Percentiles rank a stretch among this genome's conserved stretches.
Evolutionary conservation across 2,888 invertebrate genomes (phyloP).

Genomic region (Eupithecia subfuscata): DNA sequence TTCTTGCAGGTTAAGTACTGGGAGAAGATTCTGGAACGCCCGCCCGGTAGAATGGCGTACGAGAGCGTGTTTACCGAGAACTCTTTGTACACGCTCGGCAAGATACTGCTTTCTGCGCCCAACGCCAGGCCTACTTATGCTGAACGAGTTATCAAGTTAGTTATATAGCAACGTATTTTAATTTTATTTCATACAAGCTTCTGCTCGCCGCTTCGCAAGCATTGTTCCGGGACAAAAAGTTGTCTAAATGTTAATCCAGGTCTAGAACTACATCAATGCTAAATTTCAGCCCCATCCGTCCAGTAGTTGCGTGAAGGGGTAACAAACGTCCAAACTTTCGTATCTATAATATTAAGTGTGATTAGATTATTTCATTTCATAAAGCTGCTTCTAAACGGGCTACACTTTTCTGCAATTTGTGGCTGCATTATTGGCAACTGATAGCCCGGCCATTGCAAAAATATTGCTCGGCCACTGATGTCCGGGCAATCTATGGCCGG

Average conservation of each 20-base stretch:
- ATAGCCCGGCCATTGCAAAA: too few relatives aligned
- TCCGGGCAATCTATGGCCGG: too few relatives aligned
- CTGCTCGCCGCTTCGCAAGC: not conserved
- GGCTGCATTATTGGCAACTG: too few relatives aligned
- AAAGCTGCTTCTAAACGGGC: too few relatives aligned
- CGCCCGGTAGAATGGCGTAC: constrained; percentile 91
- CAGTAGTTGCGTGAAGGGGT: not conserved
- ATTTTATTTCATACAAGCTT: not conserved
- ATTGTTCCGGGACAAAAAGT: not conserved
- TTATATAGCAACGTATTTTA: constrained; percentile 20
- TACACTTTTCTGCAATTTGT: too few relatives aligned
- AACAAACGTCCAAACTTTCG: not conserved
- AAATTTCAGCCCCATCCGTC: not conserved
- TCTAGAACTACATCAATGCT: not conserved
- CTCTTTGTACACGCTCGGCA: constrained; percentile 88
- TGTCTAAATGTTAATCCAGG: not conserved
- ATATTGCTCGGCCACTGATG: too few relatives aligned
- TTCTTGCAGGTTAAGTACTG: constrained; percentile 90
- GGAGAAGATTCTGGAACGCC: constrained; percentile 93
- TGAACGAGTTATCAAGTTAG: constrained; percentile 88
- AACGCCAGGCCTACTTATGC: constrained; percentile 90
- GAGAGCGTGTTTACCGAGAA: constrained; percentile 90
- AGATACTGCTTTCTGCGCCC: constrained; percentile 91
- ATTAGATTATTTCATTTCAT: not conserved
- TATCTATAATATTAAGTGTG: not conserved